Conservation (phyloP, 2,113 vertebrate genomes). For the Solenodon paradoxus region DNA sequence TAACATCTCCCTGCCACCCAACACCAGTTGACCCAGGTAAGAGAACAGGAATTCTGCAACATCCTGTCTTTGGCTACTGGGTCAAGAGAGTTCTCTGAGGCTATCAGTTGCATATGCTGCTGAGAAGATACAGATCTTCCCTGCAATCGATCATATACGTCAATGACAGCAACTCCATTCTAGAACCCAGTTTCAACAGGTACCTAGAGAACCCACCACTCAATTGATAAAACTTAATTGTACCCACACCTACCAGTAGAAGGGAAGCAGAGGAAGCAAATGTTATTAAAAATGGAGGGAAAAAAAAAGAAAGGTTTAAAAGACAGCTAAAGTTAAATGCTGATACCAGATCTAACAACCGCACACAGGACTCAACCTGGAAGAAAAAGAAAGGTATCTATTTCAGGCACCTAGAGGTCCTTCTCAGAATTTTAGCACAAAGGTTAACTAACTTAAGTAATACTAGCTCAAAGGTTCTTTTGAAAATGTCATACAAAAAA, state of each 20-base stretch:
- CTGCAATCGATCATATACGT: background rate
- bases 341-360: background rate
- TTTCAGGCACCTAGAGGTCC: background rate
- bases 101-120: background rate
- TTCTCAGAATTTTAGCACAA: background rate
- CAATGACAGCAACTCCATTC: background rate
- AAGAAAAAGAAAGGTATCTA: background rate
- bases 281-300: background rate
- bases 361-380: background rate
- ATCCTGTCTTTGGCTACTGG: background rate
- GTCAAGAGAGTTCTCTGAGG: background rate
- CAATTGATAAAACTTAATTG: background rate
- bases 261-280: background rate
- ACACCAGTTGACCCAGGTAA: background rate
- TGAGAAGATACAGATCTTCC: background rate
- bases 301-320: background rate
- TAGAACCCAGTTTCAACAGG: background rate
- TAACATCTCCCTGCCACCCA: background rate
- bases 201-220: background rate
- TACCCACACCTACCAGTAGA: background rate
- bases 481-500: constrained; percentile 37
- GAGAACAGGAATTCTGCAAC: background rate
- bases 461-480: background rate
- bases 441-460: background rate
- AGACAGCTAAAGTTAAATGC: background rate